Evolutionary conservation across 2,113 vertebrate genomes (phyloP).

Genomic region (Gnathonemus longibarbis): DNA sequence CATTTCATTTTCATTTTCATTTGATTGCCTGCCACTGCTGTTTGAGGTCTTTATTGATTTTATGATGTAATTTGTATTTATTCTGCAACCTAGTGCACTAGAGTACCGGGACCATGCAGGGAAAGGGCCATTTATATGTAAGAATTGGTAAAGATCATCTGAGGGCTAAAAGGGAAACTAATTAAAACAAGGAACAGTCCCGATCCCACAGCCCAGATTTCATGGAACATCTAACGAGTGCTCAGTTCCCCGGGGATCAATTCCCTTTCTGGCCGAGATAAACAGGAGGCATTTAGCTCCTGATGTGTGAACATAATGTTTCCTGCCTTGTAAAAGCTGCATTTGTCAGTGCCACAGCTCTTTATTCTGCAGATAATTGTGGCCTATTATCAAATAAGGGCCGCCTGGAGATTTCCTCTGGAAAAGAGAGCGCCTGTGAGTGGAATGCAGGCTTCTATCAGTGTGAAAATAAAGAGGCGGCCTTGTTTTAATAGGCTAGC

Average conservation of each 20-base stretch:
- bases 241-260: slow-evolving; percentile 38
- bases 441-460: slow-evolving; percentile 32
- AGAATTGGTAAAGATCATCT: background rate
- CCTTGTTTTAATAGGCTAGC: slow-evolving; percentile 40
- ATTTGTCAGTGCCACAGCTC: slow-evolving; percentile 59
- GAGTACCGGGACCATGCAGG: background rate
- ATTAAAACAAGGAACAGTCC: slow-evolving; percentile 38
- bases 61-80: background rate
- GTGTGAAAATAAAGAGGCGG: slow-evolving; percentile 48
- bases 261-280: slow-evolving; percentile 40
- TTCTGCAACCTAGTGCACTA: background rate
- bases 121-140: background rate
- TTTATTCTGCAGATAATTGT: slow-evolving; percentile 55
- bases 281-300: slow-evolving; percentile 57
- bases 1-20: background rate
- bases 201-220: slow-evolving; percentile 44
- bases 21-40: background rate
- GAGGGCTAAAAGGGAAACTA: slow-evolving; percentile 12
- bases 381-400: slow-evolving; percentile 50
- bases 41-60: background rate
- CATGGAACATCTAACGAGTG: slow-evolving; percentile 48
- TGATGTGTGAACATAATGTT: slow-evolving; percentile 55
- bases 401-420: slow-evolving; percentile 50
- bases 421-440: slow-evolving; percentile 36
- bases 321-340: slow-evolving; percentile 55